Percentiles rank a stretch among this genome's conserved stretches.
Conservation (phyloP, 2,888 invertebrate genomes). For the Caenorhabditis macrosperma region DNA sequence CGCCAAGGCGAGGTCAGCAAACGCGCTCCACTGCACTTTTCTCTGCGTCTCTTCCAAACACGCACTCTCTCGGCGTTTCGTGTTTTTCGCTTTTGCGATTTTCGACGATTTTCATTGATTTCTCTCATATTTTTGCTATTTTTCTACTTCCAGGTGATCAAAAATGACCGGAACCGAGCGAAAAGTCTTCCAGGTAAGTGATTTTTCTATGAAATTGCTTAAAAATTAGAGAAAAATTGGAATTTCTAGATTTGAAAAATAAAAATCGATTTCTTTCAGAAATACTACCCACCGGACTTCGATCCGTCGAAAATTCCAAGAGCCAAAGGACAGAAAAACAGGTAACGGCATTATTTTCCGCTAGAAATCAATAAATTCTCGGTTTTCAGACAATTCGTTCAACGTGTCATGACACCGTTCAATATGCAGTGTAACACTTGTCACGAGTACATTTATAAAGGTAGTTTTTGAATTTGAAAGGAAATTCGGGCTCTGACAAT, state of each 20-base stretch:
- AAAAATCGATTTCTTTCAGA: conserved; percentile 84
- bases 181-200: conserved; percentile 79
- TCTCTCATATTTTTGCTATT: background rate
- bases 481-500: background rate
- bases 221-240: background rate
- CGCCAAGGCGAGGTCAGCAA: conserved; percentile 1
- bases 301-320: conserved; percentile 99
- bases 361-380: too few species aligned
- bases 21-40: conserved; percentile 26
- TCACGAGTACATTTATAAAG: conserved; percentile 98
- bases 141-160: conserved; percentile 19
- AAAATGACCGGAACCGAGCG: conserved; percentile 80
- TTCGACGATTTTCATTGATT: background rate
- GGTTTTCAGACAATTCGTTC: conserved; percentile 91
- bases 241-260: background rate
- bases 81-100: background rate
- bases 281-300: conserved; percentile 99
- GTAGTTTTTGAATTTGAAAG: background rate
- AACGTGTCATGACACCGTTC: conserved; percentile 98
- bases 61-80: conserved; percentile 10
- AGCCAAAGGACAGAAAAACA: conserved; percentile 87
- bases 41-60: conserved; percentile 22
- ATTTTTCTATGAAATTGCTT: background rate
- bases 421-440: conserved; percentile 99
- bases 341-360: too few species aligned